Evolutionary conservation across 2,113 vertebrate genomes (phyloP).

Genomic region (Seriola aureovittata): DNA sequence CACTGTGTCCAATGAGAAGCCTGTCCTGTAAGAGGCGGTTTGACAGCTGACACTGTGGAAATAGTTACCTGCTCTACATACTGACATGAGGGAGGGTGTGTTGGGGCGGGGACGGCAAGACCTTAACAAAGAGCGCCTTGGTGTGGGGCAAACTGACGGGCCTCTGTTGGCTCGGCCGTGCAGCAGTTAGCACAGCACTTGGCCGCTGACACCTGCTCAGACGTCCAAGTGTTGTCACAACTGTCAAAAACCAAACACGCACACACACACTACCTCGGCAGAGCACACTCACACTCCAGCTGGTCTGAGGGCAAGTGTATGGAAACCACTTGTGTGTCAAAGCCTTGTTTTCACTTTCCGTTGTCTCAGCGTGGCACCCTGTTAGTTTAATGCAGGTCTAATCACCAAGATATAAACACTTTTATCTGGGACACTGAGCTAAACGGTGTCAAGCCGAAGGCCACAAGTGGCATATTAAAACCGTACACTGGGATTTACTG

Average conservation of each 20-base stretch:
- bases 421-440: neutral
- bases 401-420: neutral
- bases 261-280: neutral
- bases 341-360: constrained; percentile 30
- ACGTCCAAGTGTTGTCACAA: constrained; percentile 63
- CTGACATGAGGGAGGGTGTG: constrained; percentile 1
- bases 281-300: constrained; percentile 26
- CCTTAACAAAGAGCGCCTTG: constrained; percentile 54
- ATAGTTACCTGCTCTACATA: constrained; percentile 58
- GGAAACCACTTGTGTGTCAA: constrained; percentile 38
- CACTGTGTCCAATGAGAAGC: constrained; percentile 25
- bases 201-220: constrained; percentile 69
- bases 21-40: constrained; percentile 44
- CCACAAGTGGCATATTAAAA: neutral
- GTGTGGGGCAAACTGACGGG: constrained; percentile 10
- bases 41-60: constrained; percentile 74
- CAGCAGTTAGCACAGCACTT: constrained; percentile 56
- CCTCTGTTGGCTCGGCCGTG: constrained; percentile 32
- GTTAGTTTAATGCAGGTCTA: constrained; percentile 3
- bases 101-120: neutral
- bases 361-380: neutral
- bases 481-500: neutral
- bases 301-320: constrained; percentile 22
- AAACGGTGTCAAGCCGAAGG: neutral
- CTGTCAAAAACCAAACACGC: constrained; percentile 42